Conservation (phyloP, 2,113 vertebrate genomes). For the Burhinus oedicnemus region DNA sequence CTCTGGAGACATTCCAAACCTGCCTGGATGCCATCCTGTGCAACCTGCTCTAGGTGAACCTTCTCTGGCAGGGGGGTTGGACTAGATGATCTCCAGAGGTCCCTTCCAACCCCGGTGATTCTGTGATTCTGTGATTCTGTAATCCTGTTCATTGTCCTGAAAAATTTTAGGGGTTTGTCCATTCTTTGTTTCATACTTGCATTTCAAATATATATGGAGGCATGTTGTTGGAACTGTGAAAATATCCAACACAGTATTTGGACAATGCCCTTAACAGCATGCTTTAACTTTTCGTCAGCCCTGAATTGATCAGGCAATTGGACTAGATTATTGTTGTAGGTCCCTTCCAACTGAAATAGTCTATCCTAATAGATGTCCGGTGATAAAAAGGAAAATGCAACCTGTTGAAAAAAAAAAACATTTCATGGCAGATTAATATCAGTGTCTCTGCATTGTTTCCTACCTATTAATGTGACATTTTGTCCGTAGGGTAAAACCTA, state of each 20-base stretch:
- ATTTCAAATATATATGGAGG: neutral
- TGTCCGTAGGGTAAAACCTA: neutral
- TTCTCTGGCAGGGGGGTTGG: no score
- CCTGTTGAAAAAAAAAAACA: rapidly evolving
- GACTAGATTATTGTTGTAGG: neutral
- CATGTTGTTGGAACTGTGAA: neutral
- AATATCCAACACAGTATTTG: neutral
- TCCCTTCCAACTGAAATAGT: neutral
- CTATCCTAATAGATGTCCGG: neutral
- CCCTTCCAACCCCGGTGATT: no score
- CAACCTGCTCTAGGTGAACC: no score
- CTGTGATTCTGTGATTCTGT: no score
- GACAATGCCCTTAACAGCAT: neutral
- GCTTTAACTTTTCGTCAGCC: neutral
- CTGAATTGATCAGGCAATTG: neutral
- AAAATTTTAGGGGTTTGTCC: neutral
- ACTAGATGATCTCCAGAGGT: no score
- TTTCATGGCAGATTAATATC: neutral
- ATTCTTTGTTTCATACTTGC: neutral
- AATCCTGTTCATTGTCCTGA: neutral
- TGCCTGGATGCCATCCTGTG: no score
- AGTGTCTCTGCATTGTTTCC: neutral
- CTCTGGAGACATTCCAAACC: no score
- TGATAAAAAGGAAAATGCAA: neutral
- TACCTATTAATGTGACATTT: neutral